Evolutionary conservation across 2,888 invertebrate species (phyloP), one percentile per base, ranked within the genome.

Genomic region (Aleiodes testaceus): DNA sequence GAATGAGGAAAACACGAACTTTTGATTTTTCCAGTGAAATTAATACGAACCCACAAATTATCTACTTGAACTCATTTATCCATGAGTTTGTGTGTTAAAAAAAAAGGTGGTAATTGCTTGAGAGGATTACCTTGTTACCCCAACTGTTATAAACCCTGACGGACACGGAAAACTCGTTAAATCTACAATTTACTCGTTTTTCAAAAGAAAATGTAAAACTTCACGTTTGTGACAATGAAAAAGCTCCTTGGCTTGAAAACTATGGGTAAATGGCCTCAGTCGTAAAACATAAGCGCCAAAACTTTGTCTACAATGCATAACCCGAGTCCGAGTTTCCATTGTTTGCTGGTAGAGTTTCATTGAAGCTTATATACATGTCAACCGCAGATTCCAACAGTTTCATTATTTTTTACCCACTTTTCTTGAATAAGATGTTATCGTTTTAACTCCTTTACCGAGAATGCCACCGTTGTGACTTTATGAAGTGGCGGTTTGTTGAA

Each of bases 301-400:
- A 61, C 36, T 61, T 59, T 47, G 59, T 45, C 22, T 6, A 26
- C 47, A 14, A 22, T 45, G 16, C 16, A 36, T 20, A 55, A 20
- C 20, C 49, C 11, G 5, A 5, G 55, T 26, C 52, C 22, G 59
- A 59, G 55, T 66, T 66, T 59, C 47, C 59, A 55, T 49, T 70
- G 66, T 42, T 69, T 44, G 52, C 47, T 18, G 42, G 42, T 55
- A 12, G 53, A 65, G 22, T 65, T 45, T 20, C 30, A 18, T 67
- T 26, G 12, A 22, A 20, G 45, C 7, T 50, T 52, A 65, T 55
- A 45, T 66, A 70, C 61, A 66, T 65, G 66, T 70, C 70, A 70
- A 52, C 72, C 64, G 6, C 67, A 67, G 67, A 36, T 49, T 55
- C 49, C 61, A 22, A 26, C 20, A 3, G 47, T 55, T 52, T 47